phyloP scores from a whole-genome alignment of 2,113 vertebrate genomes.

The Casuarius casuarius region DNA sequence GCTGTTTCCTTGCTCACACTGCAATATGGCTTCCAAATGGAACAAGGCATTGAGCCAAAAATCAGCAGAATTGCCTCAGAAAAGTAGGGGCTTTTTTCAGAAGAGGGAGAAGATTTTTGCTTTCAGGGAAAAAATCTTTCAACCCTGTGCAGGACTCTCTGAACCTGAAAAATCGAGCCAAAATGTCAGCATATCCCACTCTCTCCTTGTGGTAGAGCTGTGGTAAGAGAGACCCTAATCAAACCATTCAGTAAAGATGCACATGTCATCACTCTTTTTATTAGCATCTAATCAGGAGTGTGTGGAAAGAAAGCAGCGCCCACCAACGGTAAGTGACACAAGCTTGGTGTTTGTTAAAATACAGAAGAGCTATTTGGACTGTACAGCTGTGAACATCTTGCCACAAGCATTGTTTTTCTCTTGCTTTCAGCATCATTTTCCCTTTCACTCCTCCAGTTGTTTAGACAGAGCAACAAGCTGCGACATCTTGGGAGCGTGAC shows the following conservation, averaged over 20 bases:
- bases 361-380: neutral
- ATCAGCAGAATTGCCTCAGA: slow-evolving; percentile 1
- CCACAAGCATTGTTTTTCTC: neutral
- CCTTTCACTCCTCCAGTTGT: neutral
- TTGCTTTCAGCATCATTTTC: neutral
- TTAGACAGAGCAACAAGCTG: neutral
- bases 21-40: slow-evolving; percentile 50
- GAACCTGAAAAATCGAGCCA: neutral
- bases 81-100: neutral
- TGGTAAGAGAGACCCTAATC: neutral
- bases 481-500: neutral
- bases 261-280: neutral
- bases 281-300: slow-evolving; percentile 14
- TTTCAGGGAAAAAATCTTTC: neutral
- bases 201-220: neutral
- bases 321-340: neutral
- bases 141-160: neutral
- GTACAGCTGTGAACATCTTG: slow-evolving; percentile 7
- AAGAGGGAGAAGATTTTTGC: neutral
- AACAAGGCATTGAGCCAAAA: slow-evolving; percentile 23
- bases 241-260: neutral
- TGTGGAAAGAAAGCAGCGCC: neutral
- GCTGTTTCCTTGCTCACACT: slow-evolving; percentile 36
- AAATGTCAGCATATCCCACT: neutral
- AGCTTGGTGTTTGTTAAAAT: neutral